Conservation (phyloP, 2,888 invertebrate genomes). For the Cheilosia grossa region DNA sequence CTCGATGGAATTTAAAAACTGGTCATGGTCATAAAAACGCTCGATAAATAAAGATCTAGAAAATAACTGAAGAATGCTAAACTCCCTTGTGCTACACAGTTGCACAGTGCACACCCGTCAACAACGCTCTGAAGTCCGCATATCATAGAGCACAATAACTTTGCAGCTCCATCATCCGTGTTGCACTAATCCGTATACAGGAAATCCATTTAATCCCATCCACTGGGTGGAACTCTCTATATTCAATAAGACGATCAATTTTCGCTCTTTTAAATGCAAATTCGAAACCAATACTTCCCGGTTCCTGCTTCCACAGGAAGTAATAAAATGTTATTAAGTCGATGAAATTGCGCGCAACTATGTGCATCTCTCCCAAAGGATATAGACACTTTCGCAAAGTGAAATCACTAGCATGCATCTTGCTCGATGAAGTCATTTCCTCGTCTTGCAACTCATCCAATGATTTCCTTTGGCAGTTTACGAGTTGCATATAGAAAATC, state of each 20-base stretch:
- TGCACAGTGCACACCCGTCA: too few species aligned
- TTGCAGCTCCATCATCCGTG: not conserved
- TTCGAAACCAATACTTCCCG: slow-evolving; percentile 1
- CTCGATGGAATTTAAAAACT: too few species aligned
- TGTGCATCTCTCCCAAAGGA: not conserved
- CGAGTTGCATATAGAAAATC: not conserved
- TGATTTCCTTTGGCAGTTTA: slow-evolving; percentile 25
- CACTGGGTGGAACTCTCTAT: not conserved
- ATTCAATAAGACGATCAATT: slow-evolving; percentile 10
- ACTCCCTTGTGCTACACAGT: too few species aligned
- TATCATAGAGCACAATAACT: not conserved
- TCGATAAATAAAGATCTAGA: too few species aligned
- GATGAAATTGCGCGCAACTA: slow-evolving; percentile 49
- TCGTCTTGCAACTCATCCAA: slow-evolving; percentile 25
- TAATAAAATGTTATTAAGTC: slow-evolving; percentile 55
- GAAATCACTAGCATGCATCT: slow-evolving; percentile 27
- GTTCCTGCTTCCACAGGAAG: slow-evolving; percentile 21
- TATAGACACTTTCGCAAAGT: slow-evolving; percentile 8
- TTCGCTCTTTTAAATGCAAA: slow-evolving; percentile 38
- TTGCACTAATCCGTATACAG: not conserved
- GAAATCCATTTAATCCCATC: slow-evolving; percentile 7
- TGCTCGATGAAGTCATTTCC: slow-evolving; percentile 39
- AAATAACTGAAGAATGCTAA: too few species aligned
- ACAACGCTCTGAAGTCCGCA: too few species aligned
- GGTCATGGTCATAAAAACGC: too few species aligned